These are phyloP conservation scores for Coranthus polyacanthus DNA, from an alignment of 2,797 vertebrate species.

Conservation along the genomic window DNA sequence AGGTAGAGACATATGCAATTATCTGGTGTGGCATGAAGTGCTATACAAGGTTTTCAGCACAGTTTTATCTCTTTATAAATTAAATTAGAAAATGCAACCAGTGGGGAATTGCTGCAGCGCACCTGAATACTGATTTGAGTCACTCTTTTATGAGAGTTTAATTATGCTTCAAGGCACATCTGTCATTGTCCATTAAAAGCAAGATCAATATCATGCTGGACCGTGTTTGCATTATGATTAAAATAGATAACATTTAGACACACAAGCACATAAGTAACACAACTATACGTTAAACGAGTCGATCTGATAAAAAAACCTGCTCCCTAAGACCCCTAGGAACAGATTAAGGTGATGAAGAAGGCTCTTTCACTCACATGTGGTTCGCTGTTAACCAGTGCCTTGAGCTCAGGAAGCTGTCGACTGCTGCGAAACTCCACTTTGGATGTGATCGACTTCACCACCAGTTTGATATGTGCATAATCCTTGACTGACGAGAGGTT, in stretches of 20 bases:
- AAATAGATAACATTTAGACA: conserved; percentile 36
- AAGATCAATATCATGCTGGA: conserved; percentile 45
- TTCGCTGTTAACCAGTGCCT: conserved; percentile 89
- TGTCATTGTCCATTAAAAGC: conserved; percentile 54
- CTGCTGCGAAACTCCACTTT: conserved; percentile 86
- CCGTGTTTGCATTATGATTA: conserved; percentile 28
- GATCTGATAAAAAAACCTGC: conserved; percentile 1
- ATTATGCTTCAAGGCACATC: conserved; percentile 41
- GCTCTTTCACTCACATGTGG: conserved; percentile 90
- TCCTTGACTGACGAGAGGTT: conserved; percentile 88
- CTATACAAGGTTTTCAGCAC: conserved; percentile 50
- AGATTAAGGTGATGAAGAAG: neutral
- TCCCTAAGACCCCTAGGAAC: neutral
- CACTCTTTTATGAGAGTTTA: conserved; percentile 46
- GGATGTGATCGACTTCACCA: conserved; percentile 87
- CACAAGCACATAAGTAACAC: conserved; percentile 13
- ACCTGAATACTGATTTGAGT: conserved; percentile 53
- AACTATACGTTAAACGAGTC: conserved; percentile 16
- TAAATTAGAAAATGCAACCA: conserved; percentile 56
- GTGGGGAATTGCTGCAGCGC: conserved; percentile 27
- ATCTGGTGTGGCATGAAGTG: conserved; percentile 49
- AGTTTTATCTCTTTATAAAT: conserved; percentile 60
- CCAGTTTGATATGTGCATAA: conserved; percentile 86
- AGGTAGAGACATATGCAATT: conserved; percentile 51
- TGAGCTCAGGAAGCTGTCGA: conserved; percentile 85